A percentile compares a stretch with the other conserved stretches of the same genome.
These are phyloP conservation scores for Passerculus sandwichensis DNA, from an alignment of 2,797 vertebrate species.

Conservation along the genomic window DNA sequence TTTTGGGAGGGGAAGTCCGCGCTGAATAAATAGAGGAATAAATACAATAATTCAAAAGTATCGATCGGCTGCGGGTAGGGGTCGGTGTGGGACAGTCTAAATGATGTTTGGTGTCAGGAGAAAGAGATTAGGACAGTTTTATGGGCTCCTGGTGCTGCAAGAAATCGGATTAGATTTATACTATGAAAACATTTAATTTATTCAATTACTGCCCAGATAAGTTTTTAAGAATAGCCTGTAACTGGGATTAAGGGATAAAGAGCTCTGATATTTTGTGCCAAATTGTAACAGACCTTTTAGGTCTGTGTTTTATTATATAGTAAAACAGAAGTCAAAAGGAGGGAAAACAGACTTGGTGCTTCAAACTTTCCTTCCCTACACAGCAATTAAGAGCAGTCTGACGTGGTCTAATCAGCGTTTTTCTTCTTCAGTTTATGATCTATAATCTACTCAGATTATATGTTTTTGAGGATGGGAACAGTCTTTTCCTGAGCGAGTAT, in stretches of 20 bases:
- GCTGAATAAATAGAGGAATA: not conserved
- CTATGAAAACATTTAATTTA: not conserved
- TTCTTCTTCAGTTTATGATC: not conserved
- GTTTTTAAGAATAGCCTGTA: not conserved
- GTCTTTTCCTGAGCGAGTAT: not conserved
- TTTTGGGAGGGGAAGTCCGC: not conserved
- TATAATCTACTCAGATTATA: not conserved
- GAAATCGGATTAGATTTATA: not conserved
- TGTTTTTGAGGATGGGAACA: not conserved
- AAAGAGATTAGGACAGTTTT: not conserved
- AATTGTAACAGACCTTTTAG: not conserved
- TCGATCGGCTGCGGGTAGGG: not conserved
- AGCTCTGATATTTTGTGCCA: not conserved
- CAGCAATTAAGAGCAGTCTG: not conserved
- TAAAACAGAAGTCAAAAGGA: not conserved
- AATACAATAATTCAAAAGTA: not conserved
- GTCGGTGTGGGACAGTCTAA: not conserved
- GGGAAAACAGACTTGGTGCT: not conserved
- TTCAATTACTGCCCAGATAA: not conserved
- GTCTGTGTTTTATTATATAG: not conserved
- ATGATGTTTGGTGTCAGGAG: not conserved
- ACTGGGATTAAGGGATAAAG: not conserved
- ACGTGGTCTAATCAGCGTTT: accelerated
- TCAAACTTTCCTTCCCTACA: not conserved
- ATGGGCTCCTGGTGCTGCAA: not conserved